A percentile compares a stretch with the other conserved stretches of the same genome.
These are phyloP conservation scores for Epinephelus malabaricus DNA, from an alignment of 2,797 vertebrate genomes.

Conservation along the genomic window DNA sequence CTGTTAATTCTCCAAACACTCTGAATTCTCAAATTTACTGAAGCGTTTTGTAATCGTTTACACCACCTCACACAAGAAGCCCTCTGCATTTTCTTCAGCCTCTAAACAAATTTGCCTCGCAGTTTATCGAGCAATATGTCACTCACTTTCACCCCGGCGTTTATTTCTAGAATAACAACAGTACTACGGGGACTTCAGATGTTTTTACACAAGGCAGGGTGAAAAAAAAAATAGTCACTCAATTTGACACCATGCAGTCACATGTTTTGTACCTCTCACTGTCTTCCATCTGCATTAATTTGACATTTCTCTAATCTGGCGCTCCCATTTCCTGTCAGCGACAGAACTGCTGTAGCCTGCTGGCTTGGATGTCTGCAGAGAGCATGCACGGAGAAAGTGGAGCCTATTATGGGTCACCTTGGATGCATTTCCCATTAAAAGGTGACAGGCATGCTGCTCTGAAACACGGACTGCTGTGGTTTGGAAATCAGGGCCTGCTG, in stretches of 20 bases:
- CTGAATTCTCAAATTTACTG: constrained; percentile 17
- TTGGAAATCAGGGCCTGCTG: constrained; percentile 71
- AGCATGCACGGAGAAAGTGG: constrained; percentile 62
- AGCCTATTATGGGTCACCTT: constrained; percentile 84
- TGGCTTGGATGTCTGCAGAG: constrained; percentile 73
- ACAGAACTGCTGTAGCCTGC: constrained; percentile 75
- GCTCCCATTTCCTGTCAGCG: constrained; percentile 80
- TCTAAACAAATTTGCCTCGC: constrained; percentile 62
- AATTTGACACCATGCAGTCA: constrained; percentile 77
- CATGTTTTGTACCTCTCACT: constrained; percentile 74
- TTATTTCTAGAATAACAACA: constrained; percentile 68
- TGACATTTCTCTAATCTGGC: constrained; percentile 83
- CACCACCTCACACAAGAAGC: not conserved
- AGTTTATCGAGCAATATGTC: constrained; percentile 64
- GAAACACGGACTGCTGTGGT: constrained; percentile 67
- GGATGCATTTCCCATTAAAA: constrained; percentile 80
- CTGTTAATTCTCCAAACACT: constrained; percentile 39
- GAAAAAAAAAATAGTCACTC: constrained; percentile 61
- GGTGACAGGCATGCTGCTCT: constrained; percentile 79
- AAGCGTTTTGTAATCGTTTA: constrained; percentile 28
- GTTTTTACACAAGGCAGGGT: constrained; percentile 58
- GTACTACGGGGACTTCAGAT: constrained; percentile 62
- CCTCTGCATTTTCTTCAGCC: constrained; percentile 29
- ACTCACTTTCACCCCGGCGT: constrained; percentile 58
- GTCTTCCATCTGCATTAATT: constrained; percentile 85